A percentile compares a stretch with the other conserved stretches of the same genome.
Conservation (phyloP, 2,888 invertebrate species). For the Mythimna vitellina region DNA sequence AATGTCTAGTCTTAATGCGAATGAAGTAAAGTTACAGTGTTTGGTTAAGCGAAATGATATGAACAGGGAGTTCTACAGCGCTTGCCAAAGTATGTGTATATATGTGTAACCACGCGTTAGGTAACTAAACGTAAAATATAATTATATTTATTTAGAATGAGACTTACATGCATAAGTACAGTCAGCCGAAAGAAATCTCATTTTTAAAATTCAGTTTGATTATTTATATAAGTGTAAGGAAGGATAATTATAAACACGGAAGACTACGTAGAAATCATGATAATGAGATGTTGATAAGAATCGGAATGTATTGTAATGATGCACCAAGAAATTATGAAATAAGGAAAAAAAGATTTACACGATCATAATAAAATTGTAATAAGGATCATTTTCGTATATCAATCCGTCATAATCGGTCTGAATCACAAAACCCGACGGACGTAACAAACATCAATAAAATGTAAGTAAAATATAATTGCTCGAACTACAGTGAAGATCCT, state of each 20-base stretch:
- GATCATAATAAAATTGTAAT: constrained; percentile 7
- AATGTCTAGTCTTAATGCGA: no score
- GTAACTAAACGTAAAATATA: neutral
- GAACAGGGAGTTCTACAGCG: neutral
- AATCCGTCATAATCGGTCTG: constrained; percentile 27
- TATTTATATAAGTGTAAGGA: neutral
- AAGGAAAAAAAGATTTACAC: constrained; percentile 11
- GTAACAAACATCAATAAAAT: constrained; percentile 61
- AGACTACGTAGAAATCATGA: constrained; percentile 7
- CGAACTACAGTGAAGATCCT: constrained; percentile 27
- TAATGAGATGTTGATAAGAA: constrained; percentile 16
- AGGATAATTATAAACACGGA: constrained; percentile 5
- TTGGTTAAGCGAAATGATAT: neutral
- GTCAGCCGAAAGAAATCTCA: neutral
- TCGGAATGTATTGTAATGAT: constrained; percentile 46
- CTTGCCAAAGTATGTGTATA: neutral
- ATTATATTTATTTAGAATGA: neutral
- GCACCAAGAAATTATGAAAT: constrained; percentile 10
- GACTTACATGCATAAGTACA: neutral
- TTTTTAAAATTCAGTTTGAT: neutral
- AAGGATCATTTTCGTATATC: constrained; percentile 61
- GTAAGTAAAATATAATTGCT: constrained; percentile 56
- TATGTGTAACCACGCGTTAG: neutral
- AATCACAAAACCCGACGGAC: constrained; percentile 51
- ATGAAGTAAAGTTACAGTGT: no score